Evolutionary conservation across 1,140 invertebrate species (phyloP).

Genomic region (Drosophila suzukii): DNA sequence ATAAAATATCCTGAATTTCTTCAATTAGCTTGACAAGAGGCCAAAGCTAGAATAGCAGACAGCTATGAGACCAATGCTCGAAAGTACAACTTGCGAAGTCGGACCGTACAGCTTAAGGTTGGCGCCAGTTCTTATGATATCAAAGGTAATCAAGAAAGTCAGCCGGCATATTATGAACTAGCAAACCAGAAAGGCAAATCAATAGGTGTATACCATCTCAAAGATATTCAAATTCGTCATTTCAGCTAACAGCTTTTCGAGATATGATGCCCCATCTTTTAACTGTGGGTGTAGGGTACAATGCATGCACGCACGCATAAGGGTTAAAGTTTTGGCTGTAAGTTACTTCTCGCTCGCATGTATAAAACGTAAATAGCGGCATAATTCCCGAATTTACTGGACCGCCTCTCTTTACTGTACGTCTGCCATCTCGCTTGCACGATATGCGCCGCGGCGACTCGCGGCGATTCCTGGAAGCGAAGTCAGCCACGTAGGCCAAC

Average conservation of each 20-base stretch:
- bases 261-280: neutral
- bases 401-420: no score
- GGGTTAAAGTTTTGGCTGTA: no score
- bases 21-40: neutral
- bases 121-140: neutral
- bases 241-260: neutral
- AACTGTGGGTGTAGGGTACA: no score
- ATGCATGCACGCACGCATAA: no score
- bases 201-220: slow-evolving; percentile 17
- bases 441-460: no score
- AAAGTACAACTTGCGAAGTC: neutral
- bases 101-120: neutral
- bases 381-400: no score
- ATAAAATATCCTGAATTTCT: neutral
- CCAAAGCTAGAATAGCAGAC: neutral
- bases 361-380: no score
- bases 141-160: slow-evolving; percentile 4
- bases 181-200: neutral
- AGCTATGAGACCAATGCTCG: neutral
- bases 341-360: no score
- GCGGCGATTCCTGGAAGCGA: no score
- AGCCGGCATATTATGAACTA: slow-evolving; percentile 11
- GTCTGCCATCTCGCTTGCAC: no score
- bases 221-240: slow-evolving; percentile 13
- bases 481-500: no score